Evolutionary conservation across 2,797 vertebrate genomes (phyloP), one percentile per base, ranked within the genome.

Genomic region (Eulemur mongoz): DNA sequence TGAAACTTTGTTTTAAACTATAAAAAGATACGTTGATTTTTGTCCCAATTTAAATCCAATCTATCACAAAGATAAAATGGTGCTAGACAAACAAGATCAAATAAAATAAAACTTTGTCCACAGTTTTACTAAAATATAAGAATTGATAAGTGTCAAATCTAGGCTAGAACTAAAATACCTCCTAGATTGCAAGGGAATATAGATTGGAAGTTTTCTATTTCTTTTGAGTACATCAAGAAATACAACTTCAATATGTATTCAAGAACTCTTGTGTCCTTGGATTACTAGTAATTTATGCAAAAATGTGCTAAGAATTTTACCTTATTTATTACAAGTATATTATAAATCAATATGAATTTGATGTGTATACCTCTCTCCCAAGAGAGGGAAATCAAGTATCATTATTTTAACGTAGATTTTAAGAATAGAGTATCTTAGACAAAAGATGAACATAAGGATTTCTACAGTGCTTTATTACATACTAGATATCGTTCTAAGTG

Each of bases 1-100:
- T 52, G 52, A 93, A 91, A 59, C 13, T 93, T 97, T n/a, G 82
- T 83, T 96, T 97, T 90, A 95, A 97, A 88, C 84, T 97, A 96
- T 86, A 94, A 97, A 96, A 97, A 96, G 95, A 89, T 59, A 78
- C 1, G 5, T 69, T 89, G 54, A 69, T 89, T 95, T 94, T 40
- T 85, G 78, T 86, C 82, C 94, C 93, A 96, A 96, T 95, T 95
- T 93, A 91, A 97, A 93, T 95, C 32, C 15, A 63, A 69, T 86
- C 32, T 59, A 91, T 95, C 75, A 95, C 15, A 89, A 82, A 94
- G 73, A 35, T 76, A 89, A 45, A 85, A 95, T 1, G 20, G 23
- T 89, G 40, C 48, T 35, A 67, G 48, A 92, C 52, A 96, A 91
- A 94, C 82, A 95, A 79, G 35, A 92, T 72, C 48, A 94, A 92